Evolutionary conservation across 1,140 invertebrate genomes (phyloP), one percentile per base, ranked within the genome.

Genomic region (Drosophila lini): DNA sequence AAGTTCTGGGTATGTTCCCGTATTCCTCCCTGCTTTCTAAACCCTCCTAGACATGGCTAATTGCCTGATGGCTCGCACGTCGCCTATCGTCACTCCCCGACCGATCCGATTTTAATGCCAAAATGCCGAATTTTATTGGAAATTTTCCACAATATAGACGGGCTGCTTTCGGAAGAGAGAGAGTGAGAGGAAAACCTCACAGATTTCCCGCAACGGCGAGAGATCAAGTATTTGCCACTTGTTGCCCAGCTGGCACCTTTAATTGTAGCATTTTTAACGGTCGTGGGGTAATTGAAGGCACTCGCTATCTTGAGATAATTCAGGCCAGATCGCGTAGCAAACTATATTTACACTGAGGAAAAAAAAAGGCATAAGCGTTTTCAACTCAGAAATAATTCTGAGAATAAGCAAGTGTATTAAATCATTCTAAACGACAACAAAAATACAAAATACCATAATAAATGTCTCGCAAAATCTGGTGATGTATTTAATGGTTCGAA

Each of bases 11-110:
- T 58, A 65, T 31, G 50, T 76, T 68, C 42, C 31, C 40, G 50
- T 34, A 44, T 64, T 31, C 32, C 53, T 45, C 38, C 62, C 50
- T 50, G 50, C 25, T 63, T 78, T 67, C 42, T 19, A 62, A 74
- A 57, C 52, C 50, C 71, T 61, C 47, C 53, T 9, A 74, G 80
- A 58, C 53, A 68, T 78, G 76, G 82, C 74, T 76, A 84, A 81
- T 77, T 74, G 81, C 77, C 61, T 73, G 77, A 64, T 75, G 50
- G 47, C 41, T 32, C 36, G 57, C 76, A 84, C 62, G 81, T 82
- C 41, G 41, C 41, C 64, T 82, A 73, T 40, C 19, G 52, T 55
- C 59, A 50, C 50, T 45, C 52, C 22, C 45, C 28, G 5, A 44
- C n/a, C 16, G 50, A 58, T 22, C 19, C 16, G 42, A 65, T 52